phyloP scores from a whole-genome alignment of 2,797 vertebrate species.

The Pantherophis alleghaniensis region DNA sequence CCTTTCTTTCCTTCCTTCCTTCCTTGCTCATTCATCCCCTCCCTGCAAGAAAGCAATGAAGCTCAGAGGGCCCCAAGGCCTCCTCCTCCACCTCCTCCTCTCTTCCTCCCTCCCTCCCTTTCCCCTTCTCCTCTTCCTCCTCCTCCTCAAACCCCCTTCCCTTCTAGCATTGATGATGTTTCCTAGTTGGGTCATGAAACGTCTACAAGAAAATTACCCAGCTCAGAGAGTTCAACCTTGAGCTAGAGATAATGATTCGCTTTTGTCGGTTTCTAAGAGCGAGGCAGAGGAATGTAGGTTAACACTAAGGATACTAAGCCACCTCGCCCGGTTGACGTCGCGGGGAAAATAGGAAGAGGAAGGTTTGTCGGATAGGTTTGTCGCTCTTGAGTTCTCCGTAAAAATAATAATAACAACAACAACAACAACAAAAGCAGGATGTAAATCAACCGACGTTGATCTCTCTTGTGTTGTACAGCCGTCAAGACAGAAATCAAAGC shows the following conservation, averaged over 20 bases:
- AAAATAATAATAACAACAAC: not conserved
- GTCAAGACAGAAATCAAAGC: constrained; percentile 83
- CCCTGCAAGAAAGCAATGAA: not conserved
- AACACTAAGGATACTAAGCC: not conserved
- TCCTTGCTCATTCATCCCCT: too few relatives aligned
- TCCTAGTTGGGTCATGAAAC: not conserved
- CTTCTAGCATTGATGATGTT: not conserved
- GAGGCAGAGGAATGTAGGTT: not conserved
- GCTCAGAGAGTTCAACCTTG: not conserved
- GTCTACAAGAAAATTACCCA: not conserved
- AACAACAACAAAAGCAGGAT: not conserved
- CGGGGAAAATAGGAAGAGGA: not conserved
- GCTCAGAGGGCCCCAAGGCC: not conserved
- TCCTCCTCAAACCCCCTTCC: too few relatives aligned
- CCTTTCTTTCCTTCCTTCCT: too few relatives aligned
- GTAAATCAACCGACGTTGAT: not conserved
- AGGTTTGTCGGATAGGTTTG: accelerated
- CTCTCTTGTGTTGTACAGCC: constrained; percentile 64
- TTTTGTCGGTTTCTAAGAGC: not conserved
- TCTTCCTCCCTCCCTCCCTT: too few relatives aligned
- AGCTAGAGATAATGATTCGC: accelerated
- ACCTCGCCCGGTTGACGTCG: accelerated
- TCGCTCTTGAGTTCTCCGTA: not conserved
- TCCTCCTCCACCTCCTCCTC: too few relatives aligned
- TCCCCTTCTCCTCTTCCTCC: accelerated